These are phyloP conservation scores for Pachyramphus minor DNA, from an alignment of 2,113 vertebrate genomes.

Conservation along the genomic window DNA sequence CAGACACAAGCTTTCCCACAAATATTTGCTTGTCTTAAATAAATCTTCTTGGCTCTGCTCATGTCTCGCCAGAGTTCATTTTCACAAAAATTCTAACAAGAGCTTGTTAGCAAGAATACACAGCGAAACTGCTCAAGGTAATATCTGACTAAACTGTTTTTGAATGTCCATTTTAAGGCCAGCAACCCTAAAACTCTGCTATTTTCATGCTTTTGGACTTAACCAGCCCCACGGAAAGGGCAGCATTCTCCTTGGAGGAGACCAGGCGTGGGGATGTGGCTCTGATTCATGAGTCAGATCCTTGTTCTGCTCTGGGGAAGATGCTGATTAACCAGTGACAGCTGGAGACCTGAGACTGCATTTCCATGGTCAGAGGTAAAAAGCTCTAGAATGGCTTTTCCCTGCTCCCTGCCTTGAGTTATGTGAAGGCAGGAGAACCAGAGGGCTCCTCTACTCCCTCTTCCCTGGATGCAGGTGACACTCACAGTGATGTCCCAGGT, in stretches of 20 bases:
- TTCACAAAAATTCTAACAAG: conserved; percentile 23
- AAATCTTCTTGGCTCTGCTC: conserved; percentile 5
- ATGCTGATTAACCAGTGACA: conserved; percentile 14
- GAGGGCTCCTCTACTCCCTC: not conserved
- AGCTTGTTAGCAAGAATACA: not conserved
- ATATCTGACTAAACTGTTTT: not conserved
- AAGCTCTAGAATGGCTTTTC: not conserved
- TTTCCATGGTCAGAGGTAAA: not conserved
- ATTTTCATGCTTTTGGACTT: not conserved
- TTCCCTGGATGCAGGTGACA: not conserved
- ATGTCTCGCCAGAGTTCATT: not conserved
- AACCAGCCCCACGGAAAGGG: not conserved
- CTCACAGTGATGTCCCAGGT: not conserved
- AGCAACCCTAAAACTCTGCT: not conserved
- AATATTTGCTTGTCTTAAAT: conserved; percentile 47
- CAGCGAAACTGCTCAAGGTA: not conserved
- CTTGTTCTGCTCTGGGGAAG: not conserved
- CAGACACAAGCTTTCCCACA: conserved; percentile 34
- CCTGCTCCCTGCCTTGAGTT: fast-evolving
- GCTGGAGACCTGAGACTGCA: not conserved
- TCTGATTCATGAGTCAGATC: not conserved
- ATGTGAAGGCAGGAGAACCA: not conserved
- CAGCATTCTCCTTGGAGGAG: not conserved
- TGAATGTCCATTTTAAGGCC: not conserved
- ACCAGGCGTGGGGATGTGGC: not conserved